Conservation (phyloP, 2,888 invertebrate genomes). For the Chymomyza fuscimana region DNA sequence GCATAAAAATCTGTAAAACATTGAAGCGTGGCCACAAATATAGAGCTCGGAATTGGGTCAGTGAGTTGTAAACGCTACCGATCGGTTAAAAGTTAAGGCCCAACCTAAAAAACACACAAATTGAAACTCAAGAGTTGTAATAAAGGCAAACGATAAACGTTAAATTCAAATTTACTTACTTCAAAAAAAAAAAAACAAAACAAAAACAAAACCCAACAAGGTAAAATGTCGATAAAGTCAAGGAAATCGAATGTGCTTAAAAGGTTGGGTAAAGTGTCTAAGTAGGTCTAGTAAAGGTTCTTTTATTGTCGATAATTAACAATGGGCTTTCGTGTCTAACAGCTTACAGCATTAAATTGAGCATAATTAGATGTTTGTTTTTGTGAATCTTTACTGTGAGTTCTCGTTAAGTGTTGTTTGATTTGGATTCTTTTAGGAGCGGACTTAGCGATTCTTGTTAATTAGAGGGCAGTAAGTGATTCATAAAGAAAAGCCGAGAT, state of each 20-base stretch:
- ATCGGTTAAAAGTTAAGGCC: constrained; percentile 29
- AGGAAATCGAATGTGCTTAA: neutral
- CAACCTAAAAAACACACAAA: constrained; percentile 28
- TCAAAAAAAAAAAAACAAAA: too few species aligned
- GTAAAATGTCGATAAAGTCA: neutral
- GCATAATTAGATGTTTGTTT: neutral
- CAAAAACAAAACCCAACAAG: neutral
- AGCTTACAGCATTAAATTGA: neutral
- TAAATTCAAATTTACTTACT: constrained; percentile 6
- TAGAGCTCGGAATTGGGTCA: constrained; percentile 49
- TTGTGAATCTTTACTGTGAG: neutral
- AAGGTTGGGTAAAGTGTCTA: neutral
- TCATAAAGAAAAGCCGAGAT: too few species aligned
- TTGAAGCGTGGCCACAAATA: constrained; percentile 33
- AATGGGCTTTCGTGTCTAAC: neutral
- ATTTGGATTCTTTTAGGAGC: neutral
- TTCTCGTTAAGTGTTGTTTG: neutral
- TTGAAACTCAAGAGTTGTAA: constrained; percentile 3
- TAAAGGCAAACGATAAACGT: neutral
- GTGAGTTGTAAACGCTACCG: constrained; percentile 25
- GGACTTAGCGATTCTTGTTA: too few species aligned
- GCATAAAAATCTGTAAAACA: constrained; percentile 43
- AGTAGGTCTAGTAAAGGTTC: neutral
- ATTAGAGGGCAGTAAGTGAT: too few species aligned
- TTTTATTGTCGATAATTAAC: neutral